These are phyloP conservation scores for Furcifer pardalis DNA, from an alignment of 2,797 vertebrate genomes.

Conservation along the genomic window DNA sequence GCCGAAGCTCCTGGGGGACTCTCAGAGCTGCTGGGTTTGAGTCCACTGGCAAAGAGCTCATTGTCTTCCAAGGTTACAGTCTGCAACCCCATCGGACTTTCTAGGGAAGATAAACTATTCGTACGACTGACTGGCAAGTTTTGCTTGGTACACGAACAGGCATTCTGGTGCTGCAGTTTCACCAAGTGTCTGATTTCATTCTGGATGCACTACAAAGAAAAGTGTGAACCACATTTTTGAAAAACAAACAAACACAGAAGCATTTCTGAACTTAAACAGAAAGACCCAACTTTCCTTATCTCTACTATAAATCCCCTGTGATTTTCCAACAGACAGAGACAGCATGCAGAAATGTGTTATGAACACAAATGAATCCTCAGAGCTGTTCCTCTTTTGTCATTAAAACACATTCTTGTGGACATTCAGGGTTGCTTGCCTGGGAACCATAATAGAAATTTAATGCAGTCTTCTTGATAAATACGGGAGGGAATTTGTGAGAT, in stretches of 20 bases:
- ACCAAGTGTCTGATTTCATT: constrained; percentile 93
- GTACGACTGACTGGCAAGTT: constrained; percentile 52
- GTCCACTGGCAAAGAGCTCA: constrained; percentile 61
- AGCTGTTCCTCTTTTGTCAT: background rate
- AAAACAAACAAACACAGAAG: background rate
- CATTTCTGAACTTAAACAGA: fast-evolving
- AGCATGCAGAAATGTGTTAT: constrained; percentile 62
- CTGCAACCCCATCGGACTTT: constrained; percentile 72
- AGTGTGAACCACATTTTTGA: constrained; percentile 6
- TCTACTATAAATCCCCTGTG: background rate
- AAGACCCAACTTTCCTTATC: fast-evolving
- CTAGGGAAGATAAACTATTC: constrained; percentile 44
- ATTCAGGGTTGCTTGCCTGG: background rate
- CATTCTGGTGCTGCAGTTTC: constrained; percentile 79
- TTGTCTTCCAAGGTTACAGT: constrained; percentile 69
- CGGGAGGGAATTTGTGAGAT: background rate
- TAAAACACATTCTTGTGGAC: constrained; percentile 45
- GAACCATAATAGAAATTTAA: background rate
- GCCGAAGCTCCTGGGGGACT: constrained; percentile 49
- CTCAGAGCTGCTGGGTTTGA: constrained; percentile 54
- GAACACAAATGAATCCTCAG: constrained; percentile 37
- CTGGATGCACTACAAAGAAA: constrained; percentile 87
- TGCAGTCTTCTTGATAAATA: background rate
- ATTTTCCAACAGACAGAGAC: constrained; percentile 10
- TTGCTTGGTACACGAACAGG: constrained; percentile 43